These are phyloP conservation scores for Nineta flava DNA, from an alignment of 2,888 invertebrate species.

Conservation along the genomic window DNA sequence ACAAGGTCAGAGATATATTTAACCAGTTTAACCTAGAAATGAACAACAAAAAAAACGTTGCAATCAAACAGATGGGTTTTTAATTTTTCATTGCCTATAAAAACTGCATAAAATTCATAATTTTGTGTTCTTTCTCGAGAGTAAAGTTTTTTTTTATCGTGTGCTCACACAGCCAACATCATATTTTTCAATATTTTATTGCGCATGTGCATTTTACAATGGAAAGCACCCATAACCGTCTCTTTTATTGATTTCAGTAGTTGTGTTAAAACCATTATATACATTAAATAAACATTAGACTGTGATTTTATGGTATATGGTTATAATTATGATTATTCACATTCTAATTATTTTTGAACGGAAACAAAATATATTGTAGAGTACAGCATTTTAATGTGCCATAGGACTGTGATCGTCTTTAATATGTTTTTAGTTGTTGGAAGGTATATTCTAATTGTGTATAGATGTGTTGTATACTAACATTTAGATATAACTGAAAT, in stretches of 20 bases:
- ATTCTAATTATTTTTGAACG: slow-evolving; percentile 15
- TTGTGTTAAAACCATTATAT: slow-evolving; percentile 18
- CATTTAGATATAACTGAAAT: background rate
- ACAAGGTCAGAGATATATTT: background rate
- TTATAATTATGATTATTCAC: slow-evolving; percentile 13
- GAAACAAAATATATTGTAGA: slow-evolving; percentile 17
- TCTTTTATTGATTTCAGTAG: slow-evolving; percentile 57
- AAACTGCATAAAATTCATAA: slow-evolving; percentile 7
- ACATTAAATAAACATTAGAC: slow-evolving; percentile 16
- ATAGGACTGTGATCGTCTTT: background rate
- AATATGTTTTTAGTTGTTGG: background rate
- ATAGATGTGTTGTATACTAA: background rate
- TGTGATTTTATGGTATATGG: slow-evolving; percentile 16
- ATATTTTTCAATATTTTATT: slow-evolving; percentile 1
- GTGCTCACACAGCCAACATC: too few relatives aligned
- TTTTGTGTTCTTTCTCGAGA: background rate
- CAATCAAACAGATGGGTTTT: slow-evolving; percentile 7
- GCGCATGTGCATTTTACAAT: slow-evolving; percentile 23
- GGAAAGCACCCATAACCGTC: slow-evolving; percentile 21
- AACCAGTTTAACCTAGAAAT: background rate
- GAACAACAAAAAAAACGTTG: background rate
- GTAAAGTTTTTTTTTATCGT: too few relatives aligned
- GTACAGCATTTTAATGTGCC: slow-evolving; percentile 8
- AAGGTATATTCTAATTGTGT: background rate
- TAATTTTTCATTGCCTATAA: slow-evolving; percentile 8